These are phyloP conservation scores for Agriopis marginaria DNA, from an alignment of 2,888 invertebrate species.

Conservation along the genomic window DNA sequence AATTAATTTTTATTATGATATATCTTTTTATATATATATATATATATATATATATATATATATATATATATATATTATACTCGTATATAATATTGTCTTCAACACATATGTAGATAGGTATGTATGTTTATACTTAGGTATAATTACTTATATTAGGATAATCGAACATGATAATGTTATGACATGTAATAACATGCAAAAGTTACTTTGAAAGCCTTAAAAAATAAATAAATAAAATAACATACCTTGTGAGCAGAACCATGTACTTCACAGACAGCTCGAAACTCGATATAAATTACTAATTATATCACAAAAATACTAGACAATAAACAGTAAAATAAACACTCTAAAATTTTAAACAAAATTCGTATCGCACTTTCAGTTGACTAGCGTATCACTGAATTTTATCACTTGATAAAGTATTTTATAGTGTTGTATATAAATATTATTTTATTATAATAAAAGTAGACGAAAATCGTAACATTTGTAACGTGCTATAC, in stretches of 20 bases:
- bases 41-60: too few species aligned
- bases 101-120: too few species aligned
- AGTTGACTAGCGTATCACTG: conserved; percentile 12
- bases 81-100: too few species aligned
- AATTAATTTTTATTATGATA: too few species aligned
- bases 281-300: neutral
- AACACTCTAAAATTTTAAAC: conserved; percentile 1
- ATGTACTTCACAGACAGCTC: conserved; percentile 2
- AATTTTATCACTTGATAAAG: conserved; percentile 14
- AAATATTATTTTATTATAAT: conserved; percentile 9
- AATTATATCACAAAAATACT: conserved; percentile 29
- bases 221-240: neutral
- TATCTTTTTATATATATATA: too few species aligned
- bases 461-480: conserved; percentile 9
- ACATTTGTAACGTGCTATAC: conserved; percentile 5
- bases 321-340: conserved; percentile 12
- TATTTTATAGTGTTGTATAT: neutral
- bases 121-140: too few species aligned
- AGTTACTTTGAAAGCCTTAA: neutral
- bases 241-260: conserved; percentile 25
- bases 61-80: too few species aligned
- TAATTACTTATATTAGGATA: too few species aligned
- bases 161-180: too few species aligned
- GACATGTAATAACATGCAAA: too few species aligned
- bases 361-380: conserved; percentile 4